Conservation (phyloP, 2,797 vertebrate species). For the Harpagifer antarcticus region DNA sequence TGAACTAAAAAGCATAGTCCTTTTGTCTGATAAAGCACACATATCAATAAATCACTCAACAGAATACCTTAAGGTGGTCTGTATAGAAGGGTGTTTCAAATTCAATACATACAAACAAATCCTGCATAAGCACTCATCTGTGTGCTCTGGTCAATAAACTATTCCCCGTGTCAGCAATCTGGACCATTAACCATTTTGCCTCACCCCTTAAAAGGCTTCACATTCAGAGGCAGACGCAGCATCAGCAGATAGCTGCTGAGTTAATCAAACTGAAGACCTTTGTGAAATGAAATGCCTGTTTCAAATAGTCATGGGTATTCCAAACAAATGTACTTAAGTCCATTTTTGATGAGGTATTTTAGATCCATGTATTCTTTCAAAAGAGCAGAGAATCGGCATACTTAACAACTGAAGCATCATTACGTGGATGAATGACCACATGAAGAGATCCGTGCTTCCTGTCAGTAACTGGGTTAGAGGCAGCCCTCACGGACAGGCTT, state of each 20-base stretch:
- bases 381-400: background rate
- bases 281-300: background rate
- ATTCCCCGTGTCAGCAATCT: background rate
- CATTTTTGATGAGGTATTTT: background rate
- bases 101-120: no score
- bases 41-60: no score
- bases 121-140: background rate
- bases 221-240: background rate
- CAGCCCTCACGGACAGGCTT: background rate
- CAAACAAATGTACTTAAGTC: background rate
- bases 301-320: background rate
- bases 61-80: no score
- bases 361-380: background rate
- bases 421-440: background rate
- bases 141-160: background rate
- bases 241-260: background rate
- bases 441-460: background rate
- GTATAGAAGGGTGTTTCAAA: no score
- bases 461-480: conserved; percentile 9
- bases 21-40: no score
- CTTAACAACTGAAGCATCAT: background rate
- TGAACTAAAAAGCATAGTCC: no score
- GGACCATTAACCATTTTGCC: background rate
- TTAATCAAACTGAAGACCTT: background rate
- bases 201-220: background rate